Percentiles rank a stretch among this genome's conserved stretches.
phyloP scores from a whole-genome alignment of 1,140 invertebrate species.

The Drosophila leontia region DNA sequence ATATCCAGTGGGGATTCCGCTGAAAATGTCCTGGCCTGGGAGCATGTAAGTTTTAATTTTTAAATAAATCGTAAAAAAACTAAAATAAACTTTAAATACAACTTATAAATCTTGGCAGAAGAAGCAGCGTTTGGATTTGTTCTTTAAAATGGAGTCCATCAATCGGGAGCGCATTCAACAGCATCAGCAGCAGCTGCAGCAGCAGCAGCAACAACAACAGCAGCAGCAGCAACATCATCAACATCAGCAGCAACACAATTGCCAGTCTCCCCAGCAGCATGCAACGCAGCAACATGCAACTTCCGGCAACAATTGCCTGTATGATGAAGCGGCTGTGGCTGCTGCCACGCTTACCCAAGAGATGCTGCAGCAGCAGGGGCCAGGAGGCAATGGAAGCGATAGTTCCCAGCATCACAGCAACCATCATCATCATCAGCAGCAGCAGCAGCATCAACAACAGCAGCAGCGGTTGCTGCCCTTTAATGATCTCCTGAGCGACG shows the following conservation, averaged over 20 bases:
- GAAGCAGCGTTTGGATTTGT: constrained; percentile 84
- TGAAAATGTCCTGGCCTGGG: constrained; percentile 83
- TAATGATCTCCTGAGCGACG: constrained; percentile 76
- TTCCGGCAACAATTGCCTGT: constrained; percentile 46
- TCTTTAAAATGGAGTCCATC: constrained; percentile 85
- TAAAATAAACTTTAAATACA: not conserved
- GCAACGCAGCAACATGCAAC: constrained; percentile 26
- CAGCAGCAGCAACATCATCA: constrained; percentile 56
- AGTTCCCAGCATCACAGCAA: constrained; percentile 20
- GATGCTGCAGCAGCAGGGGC: constrained; percentile 64
- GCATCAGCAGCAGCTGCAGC: constrained; percentile 60
- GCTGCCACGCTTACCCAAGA: constrained; percentile 75
- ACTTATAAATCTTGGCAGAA: constrained; percentile 54
- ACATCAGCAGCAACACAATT: constrained; percentile 45
- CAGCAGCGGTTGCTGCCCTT: constrained; percentile 72
- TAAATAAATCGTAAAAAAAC: not conserved
- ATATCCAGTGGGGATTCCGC: constrained; percentile 88
- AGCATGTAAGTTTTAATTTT: constrained; percentile 67
- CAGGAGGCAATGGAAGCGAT: not conserved
- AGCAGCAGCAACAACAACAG: constrained; percentile 63
- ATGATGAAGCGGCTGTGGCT: constrained; percentile 77
- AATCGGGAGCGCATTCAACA: constrained; percentile 77
- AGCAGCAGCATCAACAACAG: constrained; percentile 22
- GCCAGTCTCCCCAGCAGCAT: constrained; percentile 39
- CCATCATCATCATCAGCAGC: constrained; percentile 28